Evolutionary conservation across 2,797 vertebrate genomes (phyloP).

Genomic region (Phrynocephalus guinanensis): DNA sequence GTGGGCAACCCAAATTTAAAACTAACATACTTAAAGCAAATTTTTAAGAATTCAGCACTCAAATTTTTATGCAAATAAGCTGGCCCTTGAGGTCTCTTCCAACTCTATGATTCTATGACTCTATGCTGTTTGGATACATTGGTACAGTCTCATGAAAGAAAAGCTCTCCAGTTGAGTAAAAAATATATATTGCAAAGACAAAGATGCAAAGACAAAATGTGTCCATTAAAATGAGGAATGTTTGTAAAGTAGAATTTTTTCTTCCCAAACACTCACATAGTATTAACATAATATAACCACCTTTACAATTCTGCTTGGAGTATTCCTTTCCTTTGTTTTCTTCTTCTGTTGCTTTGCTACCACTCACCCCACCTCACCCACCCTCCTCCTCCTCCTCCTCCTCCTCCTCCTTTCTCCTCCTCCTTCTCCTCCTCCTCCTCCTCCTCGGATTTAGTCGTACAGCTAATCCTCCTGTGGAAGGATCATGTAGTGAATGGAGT

Average conservation of each 20-base stretch:
- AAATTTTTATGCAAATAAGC: too few species aligned
- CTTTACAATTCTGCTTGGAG: not conserved
- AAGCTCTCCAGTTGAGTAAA: too few species aligned
- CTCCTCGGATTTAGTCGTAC: not conserved
- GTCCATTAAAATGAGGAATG: too few species aligned
- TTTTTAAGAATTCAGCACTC: too few species aligned
- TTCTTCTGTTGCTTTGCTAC: not conserved
- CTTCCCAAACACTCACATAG: not conserved
- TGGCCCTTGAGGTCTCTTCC: too few species aligned
- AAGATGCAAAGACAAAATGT: not conserved
- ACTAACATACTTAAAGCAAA: too few species aligned
- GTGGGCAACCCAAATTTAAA: too few species aligned
- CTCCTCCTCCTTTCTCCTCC: not conserved
- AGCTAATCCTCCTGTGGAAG: not conserved
- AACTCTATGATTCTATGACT: too few species aligned
- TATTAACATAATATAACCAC: not conserved
- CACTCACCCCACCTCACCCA: not conserved
- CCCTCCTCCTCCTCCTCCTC: not conserved
- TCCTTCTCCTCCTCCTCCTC: not conserved
- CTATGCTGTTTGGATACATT: too few species aligned
- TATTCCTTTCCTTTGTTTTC: too few species aligned
- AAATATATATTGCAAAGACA: too few species aligned
- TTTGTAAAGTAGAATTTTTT: not conserved
- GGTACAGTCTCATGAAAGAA: too few species aligned
- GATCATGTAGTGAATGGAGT: not conserved